These are phyloP conservation scores for Atherinomorus stipes DNA, from an alignment of 2,113 vertebrate genomes.

Conservation along the genomic window DNA sequence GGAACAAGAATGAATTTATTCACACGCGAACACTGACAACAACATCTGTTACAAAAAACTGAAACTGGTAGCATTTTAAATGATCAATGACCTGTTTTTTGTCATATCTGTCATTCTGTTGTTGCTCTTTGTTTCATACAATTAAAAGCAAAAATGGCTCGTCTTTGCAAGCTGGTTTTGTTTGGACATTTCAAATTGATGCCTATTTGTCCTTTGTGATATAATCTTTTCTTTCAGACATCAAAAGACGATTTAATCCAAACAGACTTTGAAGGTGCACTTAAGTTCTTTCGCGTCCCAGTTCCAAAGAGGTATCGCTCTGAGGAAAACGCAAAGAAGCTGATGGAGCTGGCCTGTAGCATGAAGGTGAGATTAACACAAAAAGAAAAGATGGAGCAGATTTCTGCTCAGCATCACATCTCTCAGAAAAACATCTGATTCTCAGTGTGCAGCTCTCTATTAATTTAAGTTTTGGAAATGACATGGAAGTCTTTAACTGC, in stretches of 20 bases:
- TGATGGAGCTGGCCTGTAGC: slow-evolving; percentile 98
- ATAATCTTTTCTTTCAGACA: slow-evolving; percentile 81
- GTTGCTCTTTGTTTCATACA: too few relatives aligned
- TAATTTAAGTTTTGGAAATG: neutral
- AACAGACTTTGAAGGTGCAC: slow-evolving; percentile 96
- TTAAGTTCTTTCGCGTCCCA: slow-evolving; percentile 98
- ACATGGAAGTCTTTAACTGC: too few relatives aligned
- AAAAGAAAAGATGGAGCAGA: neutral
- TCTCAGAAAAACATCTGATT: neutral
- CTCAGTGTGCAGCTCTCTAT: neutral
- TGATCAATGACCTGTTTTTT: neutral
- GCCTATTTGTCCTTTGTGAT: neutral
- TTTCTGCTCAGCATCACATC: neutral
- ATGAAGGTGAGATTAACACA: slow-evolving; percentile 89
- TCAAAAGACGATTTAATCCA: slow-evolving; percentile 96
- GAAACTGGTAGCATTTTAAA: neutral
- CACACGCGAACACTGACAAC: neutral
- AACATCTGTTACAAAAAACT: slow-evolving; percentile 22
- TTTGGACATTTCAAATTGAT: neutral
- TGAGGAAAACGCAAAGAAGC: slow-evolving; percentile 97
- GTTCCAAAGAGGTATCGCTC: slow-evolving; percentile 98
- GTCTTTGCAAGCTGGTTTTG: neutral
- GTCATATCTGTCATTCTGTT: neutral
- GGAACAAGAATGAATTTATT: neutral
- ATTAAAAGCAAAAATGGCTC: too few relatives aligned